These are phyloP conservation scores for Lycocerus yunnanus DNA, from an alignment of 2,888 invertebrate species.

Conservation along the genomic window DNA sequence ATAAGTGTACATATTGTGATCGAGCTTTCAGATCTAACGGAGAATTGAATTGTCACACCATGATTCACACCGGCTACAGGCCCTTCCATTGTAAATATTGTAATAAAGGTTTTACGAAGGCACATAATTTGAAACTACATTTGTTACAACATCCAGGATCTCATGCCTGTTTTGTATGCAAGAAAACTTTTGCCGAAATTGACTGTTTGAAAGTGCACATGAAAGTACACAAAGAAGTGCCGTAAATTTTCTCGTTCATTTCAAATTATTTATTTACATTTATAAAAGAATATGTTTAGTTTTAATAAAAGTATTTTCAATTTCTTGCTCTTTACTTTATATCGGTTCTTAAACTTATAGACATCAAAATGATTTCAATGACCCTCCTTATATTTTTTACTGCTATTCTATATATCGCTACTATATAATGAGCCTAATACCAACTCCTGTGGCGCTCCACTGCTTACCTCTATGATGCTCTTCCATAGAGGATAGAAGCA, in stretches of 20 bases:
- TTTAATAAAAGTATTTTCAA: background rate
- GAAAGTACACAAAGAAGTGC: constrained; percentile 17
- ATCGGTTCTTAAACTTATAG: too few species aligned
- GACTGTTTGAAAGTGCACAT: constrained; percentile 39
- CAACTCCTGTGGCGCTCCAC: too few species aligned
- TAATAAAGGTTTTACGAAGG: constrained; percentile 53
- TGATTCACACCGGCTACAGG: constrained; percentile 56
- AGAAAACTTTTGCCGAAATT: constrained; percentile 37
- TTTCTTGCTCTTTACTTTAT: background rate
- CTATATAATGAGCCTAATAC: too few species aligned
- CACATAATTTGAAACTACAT: constrained; percentile 55
- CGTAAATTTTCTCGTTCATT: background rate
- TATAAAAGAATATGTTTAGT: background rate
- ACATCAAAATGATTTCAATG: too few species aligned
- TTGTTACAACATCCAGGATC: constrained; percentile 57
- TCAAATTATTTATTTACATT: background rate
- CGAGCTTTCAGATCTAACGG: constrained; percentile 80
- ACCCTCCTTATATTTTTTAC: too few species aligned
- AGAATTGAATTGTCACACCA: constrained; percentile 42
- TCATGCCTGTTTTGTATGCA: constrained; percentile 39
- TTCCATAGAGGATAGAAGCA: too few species aligned
- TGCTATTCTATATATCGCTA: too few species aligned
- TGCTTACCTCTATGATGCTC: too few species aligned
- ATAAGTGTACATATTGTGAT: constrained; percentile 74
- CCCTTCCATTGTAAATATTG: constrained; percentile 56